A percentile compares a stretch with the other conserved stretches of the same genome.
phyloP scores from a whole-genome alignment of 1,140 invertebrate genomes.

The Nylanderia fulva region DNA sequence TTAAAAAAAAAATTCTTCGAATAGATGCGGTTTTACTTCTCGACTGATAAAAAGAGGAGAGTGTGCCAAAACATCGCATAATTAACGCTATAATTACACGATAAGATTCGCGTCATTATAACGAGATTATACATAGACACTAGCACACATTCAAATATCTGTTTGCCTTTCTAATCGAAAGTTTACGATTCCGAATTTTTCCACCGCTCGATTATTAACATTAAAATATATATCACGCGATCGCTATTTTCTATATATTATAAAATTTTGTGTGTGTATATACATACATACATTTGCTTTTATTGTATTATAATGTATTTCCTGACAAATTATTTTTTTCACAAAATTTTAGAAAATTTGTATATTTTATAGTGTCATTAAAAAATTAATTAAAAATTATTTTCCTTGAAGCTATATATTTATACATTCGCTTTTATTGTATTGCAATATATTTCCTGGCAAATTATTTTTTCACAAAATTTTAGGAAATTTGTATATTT shows the following conservation, averaged over 20 bases:
- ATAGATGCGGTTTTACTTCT: not conserved
- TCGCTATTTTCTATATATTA: not conserved
- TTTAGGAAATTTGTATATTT: not conserved
- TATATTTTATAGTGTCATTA: not conserved
- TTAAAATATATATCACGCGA: not conserved
- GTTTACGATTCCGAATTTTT: slow-evolving; percentile 23
- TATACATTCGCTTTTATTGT: not conserved
- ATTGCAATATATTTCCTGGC: not conserved
- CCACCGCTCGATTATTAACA: slow-evolving; percentile 1
- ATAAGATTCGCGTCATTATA: slow-evolving; percentile 15
- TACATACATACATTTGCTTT: not conserved
- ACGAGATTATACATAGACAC: slow-evolving; percentile 12
- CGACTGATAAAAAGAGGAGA: not conserved
- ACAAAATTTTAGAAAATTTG: not conserved
- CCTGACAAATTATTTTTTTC: not conserved
- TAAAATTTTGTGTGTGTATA: not conserved
- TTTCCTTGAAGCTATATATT: too few relatives aligned
- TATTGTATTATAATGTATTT: not conserved
- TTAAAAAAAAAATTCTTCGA: not conserved
- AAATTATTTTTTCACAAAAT: not conserved
- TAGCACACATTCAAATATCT: not conserved
- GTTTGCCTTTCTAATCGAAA: slow-evolving; percentile 27
- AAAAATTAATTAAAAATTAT: slow-evolving; percentile 1
- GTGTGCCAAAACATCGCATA: not conserved
- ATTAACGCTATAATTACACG: not conserved